These are phyloP conservation scores for Pongo pygmaeus DNA, from an alignment of 2,113 vertebrate species.

Conservation along the genomic window DNA sequence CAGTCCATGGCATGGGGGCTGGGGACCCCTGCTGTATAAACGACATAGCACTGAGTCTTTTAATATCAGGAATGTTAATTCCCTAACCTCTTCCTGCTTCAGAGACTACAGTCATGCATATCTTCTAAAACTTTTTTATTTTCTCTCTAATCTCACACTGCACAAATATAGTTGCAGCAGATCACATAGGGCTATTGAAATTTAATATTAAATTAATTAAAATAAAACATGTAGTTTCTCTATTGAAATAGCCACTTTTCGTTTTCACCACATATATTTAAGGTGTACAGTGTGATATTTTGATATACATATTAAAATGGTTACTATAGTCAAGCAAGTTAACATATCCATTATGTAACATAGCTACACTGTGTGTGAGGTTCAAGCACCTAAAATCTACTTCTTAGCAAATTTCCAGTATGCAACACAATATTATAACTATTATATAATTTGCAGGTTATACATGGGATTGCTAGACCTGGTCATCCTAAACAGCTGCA, in stretches of 20 bases:
- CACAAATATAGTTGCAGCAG: too few species aligned
- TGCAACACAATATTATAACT: too few species aligned
- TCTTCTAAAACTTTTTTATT: neutral
- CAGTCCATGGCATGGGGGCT: too few species aligned
- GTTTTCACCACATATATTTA: neutral
- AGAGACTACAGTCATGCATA: rapidly evolving
- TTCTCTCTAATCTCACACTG: neutral
- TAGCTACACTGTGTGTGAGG: too few species aligned
- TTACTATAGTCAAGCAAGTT: neutral
- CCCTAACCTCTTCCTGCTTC: neutral
- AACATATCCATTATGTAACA: neutral
- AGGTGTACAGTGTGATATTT: too few species aligned
- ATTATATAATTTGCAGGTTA: neutral
- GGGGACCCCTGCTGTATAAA: neutral
- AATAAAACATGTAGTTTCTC: neutral
- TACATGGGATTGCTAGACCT: too few species aligned
- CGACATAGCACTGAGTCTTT: neutral
- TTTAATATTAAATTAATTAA: neutral
- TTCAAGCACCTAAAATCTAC: neutral
- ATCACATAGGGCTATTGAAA: neutral
- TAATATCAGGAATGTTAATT: neutral
- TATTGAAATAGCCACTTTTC: neutral
- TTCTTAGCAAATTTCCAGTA: neutral
- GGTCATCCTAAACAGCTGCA: neutral
- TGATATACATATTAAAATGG: neutral